Base-by-base conservation (phyloP, 2,113 vertebrate species). In the Cynopterus brachyotis region DNA sequence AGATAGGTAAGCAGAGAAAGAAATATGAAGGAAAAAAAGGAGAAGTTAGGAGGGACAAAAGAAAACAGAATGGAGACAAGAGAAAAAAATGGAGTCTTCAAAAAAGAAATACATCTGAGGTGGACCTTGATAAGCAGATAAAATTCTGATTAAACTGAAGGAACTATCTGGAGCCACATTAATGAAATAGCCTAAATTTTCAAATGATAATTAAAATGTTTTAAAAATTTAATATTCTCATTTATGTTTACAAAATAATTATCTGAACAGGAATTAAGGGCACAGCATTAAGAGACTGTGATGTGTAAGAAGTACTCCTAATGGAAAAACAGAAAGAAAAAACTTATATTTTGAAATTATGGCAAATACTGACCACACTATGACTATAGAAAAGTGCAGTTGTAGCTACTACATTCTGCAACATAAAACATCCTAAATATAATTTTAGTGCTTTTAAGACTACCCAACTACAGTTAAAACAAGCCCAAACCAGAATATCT, bases 201-300 rank as follows among this genome's bases (percentile, higher is more conserved):
- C 15, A 76, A 95, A 95, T 70, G 57, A 24, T 40, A 95, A 59
- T 87, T 45, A 90, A 96, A 93, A 97, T 66, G 50, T 22, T 62
- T 89, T 0, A 53, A 73, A 96, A 90, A 24, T 76, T 93, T 78
- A 86, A 76, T 62, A 5, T n/a, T 55, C 3, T 50, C 50, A 85
- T 83, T 95, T 88, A 75, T 59, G n/a, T 72, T 83, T 64, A 94
- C 69, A 78, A 93, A 66, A 84, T 12, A 85, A 81, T 80, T 35
- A 9, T 70, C 37, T 69, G 15, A 62, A 64, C n/a, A 95, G 55
- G 15, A 91, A 94, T 89, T 75, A 80, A 50, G 16, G 35, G 4
- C 8, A 89, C 9, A 47, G 30, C 17, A 13, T 60, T 37, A 90
- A 81, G 32, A 76, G 16, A 92, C 8, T 73, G 30, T 37, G 50